phyloP scores from a whole-genome alignment of 2,888 invertebrate species.

The Hermaeophaga mercurialis region DNA sequence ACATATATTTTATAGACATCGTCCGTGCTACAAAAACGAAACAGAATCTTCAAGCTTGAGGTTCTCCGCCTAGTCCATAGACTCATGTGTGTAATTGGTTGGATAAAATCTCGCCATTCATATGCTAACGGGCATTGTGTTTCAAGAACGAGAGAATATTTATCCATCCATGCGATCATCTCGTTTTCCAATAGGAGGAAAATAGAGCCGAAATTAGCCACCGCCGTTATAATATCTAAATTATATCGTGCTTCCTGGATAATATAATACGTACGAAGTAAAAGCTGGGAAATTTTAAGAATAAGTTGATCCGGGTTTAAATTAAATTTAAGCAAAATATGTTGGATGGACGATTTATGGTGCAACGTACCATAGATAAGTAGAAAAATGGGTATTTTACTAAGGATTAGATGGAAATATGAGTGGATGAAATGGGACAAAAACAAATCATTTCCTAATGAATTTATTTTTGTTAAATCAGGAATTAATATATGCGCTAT shows the following conservation, averaged over 20 bases:
- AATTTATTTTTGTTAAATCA: too few relatives aligned
- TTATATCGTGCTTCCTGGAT: not conserved
- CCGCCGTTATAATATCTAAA: constrained; percentile 7
- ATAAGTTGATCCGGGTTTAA: not conserved
- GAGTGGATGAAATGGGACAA: too few relatives aligned
- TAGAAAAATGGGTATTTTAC: too few relatives aligned
- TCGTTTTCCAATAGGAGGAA: constrained; percentile 24
- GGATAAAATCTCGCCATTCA: constrained; percentile 40
- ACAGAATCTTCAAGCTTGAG: constrained; percentile 9
- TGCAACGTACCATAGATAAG: too few relatives aligned
- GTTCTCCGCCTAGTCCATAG: constrained; percentile 24
- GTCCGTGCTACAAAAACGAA: constrained; percentile 5
- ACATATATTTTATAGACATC: not conserved
- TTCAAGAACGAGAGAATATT: constrained; percentile 36
- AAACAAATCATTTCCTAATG: too few relatives aligned
- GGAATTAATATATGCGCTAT: too few relatives aligned
- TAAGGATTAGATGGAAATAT: too few relatives aligned
- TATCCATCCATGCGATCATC: constrained; percentile 36
- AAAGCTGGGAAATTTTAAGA: not conserved
- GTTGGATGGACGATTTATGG: too few relatives aligned
- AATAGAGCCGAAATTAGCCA: constrained; percentile 16
- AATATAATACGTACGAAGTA: not conserved
- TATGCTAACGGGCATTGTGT: constrained; percentile 39
- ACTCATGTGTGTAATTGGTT: constrained; percentile 39
- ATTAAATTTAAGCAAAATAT: too few relatives aligned